Conservation (phyloP, 2,113 vertebrate species). For the Australoheros scitulus region DNA sequence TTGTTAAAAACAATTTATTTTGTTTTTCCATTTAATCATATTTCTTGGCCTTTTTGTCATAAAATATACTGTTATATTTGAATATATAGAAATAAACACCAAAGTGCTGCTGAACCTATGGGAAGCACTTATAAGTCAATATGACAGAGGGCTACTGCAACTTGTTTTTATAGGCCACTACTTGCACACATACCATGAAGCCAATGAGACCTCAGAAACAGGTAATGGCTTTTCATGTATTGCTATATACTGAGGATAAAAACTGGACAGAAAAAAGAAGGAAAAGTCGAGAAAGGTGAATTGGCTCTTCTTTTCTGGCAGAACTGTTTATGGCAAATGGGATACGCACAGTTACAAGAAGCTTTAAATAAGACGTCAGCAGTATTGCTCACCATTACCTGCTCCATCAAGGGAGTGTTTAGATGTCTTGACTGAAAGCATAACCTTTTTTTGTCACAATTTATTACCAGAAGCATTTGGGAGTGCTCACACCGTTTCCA, state of each 20-base stretch:
- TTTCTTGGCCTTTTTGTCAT: background rate
- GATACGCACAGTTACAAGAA: conserved; percentile 37
- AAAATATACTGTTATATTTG: background rate
- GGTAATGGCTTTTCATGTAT: conserved; percentile 9
- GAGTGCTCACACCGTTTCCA: conserved; percentile 35
- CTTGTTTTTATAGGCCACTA: conserved; percentile 33
- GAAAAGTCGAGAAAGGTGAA: conserved; percentile 13
- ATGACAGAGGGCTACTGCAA: background rate
- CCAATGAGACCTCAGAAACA: conserved; percentile 10
- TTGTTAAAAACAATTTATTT: background rate
- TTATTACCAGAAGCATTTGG: conserved; percentile 55
- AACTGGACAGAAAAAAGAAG: conserved; percentile 6
- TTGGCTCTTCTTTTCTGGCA: conserved; percentile 17
- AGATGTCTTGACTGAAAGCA: conserved; percentile 48
- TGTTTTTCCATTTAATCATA: background rate
- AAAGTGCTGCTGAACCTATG: background rate
- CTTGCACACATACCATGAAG: conserved; percentile 29
- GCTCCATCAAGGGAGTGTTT: conserved; percentile 58
- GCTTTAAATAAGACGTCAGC: conserved; percentile 60
- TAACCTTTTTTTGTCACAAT: conserved; percentile 51
- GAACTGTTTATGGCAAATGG: conserved; percentile 43
- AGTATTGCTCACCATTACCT: conserved; percentile 58
- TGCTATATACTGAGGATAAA: conserved; percentile 19
- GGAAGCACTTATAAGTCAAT: background rate
- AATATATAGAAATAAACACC: conserved; percentile 1